These are phyloP conservation scores for Leptodirus hochenwartii DNA, from an alignment of 2,888 invertebrate genomes.

Conservation along the genomic window DNA sequence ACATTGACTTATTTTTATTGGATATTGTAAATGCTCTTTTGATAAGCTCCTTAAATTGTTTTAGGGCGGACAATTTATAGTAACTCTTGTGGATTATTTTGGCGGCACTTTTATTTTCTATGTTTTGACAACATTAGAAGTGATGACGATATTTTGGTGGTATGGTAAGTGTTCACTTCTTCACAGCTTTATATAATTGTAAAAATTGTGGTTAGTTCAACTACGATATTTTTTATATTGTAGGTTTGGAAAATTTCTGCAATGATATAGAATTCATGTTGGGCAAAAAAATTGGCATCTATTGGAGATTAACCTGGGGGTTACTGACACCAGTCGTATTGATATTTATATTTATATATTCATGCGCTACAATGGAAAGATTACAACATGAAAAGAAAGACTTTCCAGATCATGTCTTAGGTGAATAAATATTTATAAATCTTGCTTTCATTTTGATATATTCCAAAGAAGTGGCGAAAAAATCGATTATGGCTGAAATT, in stretches of 20 bases:
- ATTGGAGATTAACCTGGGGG: conserved; percentile 70
- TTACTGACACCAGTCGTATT: conserved; percentile 53
- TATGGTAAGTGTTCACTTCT: conserved; percentile 32
- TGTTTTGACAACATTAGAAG: conserved; percentile 36
- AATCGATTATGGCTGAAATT: no score
- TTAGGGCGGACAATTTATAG: conserved; percentile 41
- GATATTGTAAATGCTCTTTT: no score
- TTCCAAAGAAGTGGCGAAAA: no score
- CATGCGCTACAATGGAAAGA: conserved; percentile 39
- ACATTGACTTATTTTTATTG: neutral
- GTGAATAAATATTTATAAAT: no score
- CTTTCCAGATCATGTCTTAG: conserved; percentile 43
- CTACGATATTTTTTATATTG: neutral
- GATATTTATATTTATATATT: conserved; percentile 51
- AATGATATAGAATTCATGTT: conserved; percentile 69
- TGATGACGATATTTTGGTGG: conserved; percentile 35
- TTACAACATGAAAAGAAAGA: conserved; percentile 37
- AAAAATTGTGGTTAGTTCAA: conserved; percentile 2
- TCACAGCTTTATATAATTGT: no score
- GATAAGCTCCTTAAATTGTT: conserved; percentile 11
- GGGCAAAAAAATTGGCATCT: conserved; percentile 43
- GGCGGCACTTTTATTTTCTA: conserved; percentile 43
- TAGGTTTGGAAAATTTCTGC: conserved; percentile 42
- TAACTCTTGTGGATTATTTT: conserved; percentile 39
- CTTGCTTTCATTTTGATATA: no score